phyloP scores from a whole-genome alignment of 37 sponge, comb jelly and placozoan species.

The Bolinopsis microptera region DNA sequence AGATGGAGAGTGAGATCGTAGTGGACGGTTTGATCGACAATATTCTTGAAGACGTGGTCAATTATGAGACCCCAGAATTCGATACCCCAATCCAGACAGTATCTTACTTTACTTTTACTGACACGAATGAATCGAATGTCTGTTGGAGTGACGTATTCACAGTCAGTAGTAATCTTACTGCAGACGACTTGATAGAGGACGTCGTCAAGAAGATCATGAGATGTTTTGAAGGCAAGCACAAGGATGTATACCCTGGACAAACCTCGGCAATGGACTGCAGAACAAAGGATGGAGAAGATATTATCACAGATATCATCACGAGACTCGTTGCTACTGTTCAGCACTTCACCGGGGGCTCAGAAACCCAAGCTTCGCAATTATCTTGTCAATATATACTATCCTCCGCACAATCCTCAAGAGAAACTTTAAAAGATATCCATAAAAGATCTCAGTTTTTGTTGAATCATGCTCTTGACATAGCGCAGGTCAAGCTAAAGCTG shows the following conservation, averaged over 20 bases:
- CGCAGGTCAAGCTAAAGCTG: slow-evolving; percentile 25
- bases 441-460: slow-evolving; percentile 33
- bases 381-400: background rate
- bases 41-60: background rate
- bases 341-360: background rate
- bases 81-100: background rate
- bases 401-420: background rate
- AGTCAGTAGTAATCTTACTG: too few relatives aligned
- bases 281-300: background rate
- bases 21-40: background rate
- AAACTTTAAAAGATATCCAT: slow-evolving; percentile 41
- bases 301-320: slow-evolving; percentile 29
- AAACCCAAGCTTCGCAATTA: background rate
- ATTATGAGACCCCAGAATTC: background rate
- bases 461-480: slow-evolving; percentile 48
- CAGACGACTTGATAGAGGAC: background rate
- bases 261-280: slow-evolving; percentile 23
- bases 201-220: slow-evolving; percentile 42
- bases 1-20: slow-evolving; percentile 19
- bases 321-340: slow-evolving; percentile 38
- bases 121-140: background rate
- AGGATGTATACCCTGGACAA: slow-evolving; percentile 9
- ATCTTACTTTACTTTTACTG: slow-evolving; percentile 24
- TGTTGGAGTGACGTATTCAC: background rate
- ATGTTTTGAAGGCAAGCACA: slow-evolving; percentile 10